These are phyloP conservation scores for Zeuzera pyrina DNA, from an alignment of 2,888 invertebrate genomes.

Conservation along the genomic window DNA sequence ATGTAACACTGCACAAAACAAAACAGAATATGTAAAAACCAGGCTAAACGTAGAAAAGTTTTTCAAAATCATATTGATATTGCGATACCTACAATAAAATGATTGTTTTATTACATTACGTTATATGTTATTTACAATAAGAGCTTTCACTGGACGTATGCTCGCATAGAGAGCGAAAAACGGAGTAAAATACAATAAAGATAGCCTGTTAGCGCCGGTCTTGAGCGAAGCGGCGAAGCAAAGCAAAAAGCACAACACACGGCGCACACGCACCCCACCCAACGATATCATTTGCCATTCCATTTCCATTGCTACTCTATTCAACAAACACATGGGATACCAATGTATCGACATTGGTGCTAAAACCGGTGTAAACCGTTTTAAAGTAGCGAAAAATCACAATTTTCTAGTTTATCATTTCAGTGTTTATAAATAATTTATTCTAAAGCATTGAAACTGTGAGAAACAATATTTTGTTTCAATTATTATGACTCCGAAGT, in stretches of 20 bases:
- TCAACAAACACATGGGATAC: too few species aligned
- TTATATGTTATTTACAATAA: slow-evolving; percentile 20
- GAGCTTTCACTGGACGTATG: slow-evolving; percentile 41
- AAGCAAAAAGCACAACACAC: slow-evolving; percentile 20
- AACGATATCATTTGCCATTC: slow-evolving; percentile 27
- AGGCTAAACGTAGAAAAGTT: slow-evolving; percentile 28
- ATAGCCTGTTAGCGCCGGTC: slow-evolving; percentile 29
- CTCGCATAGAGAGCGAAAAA: slow-evolving; percentile 49
- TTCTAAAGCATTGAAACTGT: too few species aligned
- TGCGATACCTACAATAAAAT: slow-evolving; percentile 27
- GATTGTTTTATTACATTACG: slow-evolving; percentile 32
- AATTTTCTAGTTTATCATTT: too few species aligned
- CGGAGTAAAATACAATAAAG: slow-evolving; percentile 48
- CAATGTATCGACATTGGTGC: slow-evolving; percentile 19
- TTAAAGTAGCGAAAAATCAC: slow-evolving; percentile 6
- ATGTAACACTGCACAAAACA: slow-evolving; percentile 45
- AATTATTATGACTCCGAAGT: too few species aligned
- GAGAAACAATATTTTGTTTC: too few species aligned
- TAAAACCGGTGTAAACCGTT: slow-evolving; percentile 17
- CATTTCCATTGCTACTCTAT: slow-evolving; percentile 2
- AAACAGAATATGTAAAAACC: slow-evolving; percentile 36
- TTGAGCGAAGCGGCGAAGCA: slow-evolving; percentile 8
- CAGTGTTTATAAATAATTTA: too few species aligned
- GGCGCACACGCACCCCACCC: slow-evolving; percentile 35
- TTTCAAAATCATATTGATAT: slow-evolving; percentile 48